Conservation (phyloP, 1,140 invertebrate genomes). For the Drosophila sp. region DNA sequence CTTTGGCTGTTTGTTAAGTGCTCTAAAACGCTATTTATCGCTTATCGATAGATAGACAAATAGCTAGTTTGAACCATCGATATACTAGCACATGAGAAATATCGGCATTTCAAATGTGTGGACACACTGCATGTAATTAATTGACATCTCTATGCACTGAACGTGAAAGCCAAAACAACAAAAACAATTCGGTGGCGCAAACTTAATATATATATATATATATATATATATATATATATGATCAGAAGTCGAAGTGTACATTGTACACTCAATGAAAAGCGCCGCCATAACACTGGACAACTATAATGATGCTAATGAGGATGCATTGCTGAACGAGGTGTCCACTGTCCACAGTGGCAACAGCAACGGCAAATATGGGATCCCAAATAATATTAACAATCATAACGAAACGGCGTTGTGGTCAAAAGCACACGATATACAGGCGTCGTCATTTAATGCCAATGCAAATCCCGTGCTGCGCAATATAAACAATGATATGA, state of each 20-base stretch:
- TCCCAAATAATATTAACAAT: neutral
- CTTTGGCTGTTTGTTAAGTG: neutral
- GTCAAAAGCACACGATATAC: conserved; percentile 28
- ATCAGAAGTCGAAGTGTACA: conserved; percentile 35
- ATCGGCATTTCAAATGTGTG: conserved; percentile 13
- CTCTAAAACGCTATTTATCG: neutral
- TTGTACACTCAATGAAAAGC: conserved; percentile 32
- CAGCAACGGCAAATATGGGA: conserved; percentile 13
- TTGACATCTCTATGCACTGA: conserved; percentile 41
- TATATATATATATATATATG: conserved; percentile 20
- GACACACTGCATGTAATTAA: conserved; percentile 41
- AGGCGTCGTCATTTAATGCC: neutral
- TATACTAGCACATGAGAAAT: neutral
- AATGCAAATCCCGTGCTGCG: conserved; percentile 45
- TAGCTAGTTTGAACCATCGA: neutral
- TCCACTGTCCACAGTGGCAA: conserved; percentile 15
- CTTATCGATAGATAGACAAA: neutral
- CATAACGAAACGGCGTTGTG: conserved; percentile 23
- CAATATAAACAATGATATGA: conserved; percentile 55
- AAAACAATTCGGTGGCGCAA: conserved; percentile 42
- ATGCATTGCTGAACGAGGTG: conserved; percentile 19
- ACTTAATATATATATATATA: conserved; percentile 1
- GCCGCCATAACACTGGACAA: conserved; percentile 22
- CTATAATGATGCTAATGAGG: conserved; percentile 29
- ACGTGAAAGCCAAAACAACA: conserved; percentile 51